These are phyloP conservation scores for Ammodytes marinus DNA, from an alignment of 2,113 vertebrate species.

Conservation along the genomic window DNA sequence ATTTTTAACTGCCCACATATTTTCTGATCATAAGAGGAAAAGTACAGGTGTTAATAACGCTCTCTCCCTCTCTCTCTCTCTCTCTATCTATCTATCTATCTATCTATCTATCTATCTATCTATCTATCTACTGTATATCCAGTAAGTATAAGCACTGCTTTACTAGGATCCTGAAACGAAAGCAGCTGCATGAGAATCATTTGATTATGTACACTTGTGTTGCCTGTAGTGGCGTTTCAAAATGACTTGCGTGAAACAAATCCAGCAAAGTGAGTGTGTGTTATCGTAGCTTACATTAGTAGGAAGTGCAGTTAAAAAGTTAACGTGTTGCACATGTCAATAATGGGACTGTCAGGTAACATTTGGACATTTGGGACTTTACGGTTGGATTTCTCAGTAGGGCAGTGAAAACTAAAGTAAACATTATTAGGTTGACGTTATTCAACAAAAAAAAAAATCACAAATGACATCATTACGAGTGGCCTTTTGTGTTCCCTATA, in stretches of 20 bases:
- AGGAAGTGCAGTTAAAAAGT: neutral
- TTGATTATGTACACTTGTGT: neutral
- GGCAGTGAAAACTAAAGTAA: neutral
- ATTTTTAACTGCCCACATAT: no score
- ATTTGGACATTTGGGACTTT: neutral
- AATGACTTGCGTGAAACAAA: neutral
- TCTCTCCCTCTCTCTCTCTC: no score
- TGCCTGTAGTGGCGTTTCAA: neutral
- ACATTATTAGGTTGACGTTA: neutral
- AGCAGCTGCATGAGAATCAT: neutral
- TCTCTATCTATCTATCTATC: no score
- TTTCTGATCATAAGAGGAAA: no score
- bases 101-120: no score
- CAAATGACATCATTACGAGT: no score
- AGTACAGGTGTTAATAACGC: no score
- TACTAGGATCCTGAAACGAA: neutral
- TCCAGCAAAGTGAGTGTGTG: neutral
- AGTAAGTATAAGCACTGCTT: no score
- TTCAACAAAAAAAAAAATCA: neutral
- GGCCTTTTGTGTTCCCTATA: no score
- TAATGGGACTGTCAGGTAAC: neutral
- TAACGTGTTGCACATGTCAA: neutral
- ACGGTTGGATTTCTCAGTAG: neutral
- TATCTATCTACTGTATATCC: no score
- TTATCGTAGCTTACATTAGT: neutral